These are phyloP conservation scores for Hippocampus barbouri DNA, from an alignment of 2,113 vertebrate species.

Conservation along the genomic window DNA sequence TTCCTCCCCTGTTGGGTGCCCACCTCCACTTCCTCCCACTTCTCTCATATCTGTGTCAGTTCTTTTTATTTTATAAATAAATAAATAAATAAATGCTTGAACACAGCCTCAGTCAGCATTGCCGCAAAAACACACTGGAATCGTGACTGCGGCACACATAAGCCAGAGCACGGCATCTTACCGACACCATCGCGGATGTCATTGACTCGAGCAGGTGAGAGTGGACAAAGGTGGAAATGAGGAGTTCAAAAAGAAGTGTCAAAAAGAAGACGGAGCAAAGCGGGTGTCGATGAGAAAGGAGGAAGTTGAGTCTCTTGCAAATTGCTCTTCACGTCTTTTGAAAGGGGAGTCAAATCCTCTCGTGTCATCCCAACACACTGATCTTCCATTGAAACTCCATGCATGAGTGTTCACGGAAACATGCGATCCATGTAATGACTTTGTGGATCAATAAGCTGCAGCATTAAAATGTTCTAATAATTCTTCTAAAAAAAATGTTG, in stretches of 20 bases:
- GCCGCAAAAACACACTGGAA: conserved; percentile 32
- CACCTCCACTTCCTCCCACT: conserved; percentile 13
- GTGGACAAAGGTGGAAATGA: conserved; percentile 22
- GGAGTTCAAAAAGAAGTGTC: conserved; percentile 17
- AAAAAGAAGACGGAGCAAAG: conserved; percentile 20
- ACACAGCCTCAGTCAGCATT: conserved; percentile 49
- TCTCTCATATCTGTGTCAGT: conserved; percentile 13
- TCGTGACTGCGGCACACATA: conserved; percentile 48
- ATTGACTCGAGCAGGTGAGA: conserved; percentile 26
- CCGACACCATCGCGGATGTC: conserved; percentile 15
- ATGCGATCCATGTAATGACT: conserved; percentile 21
- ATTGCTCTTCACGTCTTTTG: conserved; percentile 19
- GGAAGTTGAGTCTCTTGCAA: conserved; percentile 22
- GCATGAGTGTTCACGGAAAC: conserved; percentile 30
- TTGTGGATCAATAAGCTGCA: conserved; percentile 7
- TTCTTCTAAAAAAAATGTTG: no score
- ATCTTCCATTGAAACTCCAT: conserved; percentile 46
- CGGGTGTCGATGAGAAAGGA: conserved; percentile 24
- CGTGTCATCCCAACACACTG: conserved; percentile 52
- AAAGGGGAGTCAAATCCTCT: conserved; percentile 49
- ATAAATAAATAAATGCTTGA: conserved; percentile 19
- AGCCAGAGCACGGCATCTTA: conserved; percentile 19
- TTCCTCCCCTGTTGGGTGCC: conserved; percentile 5
- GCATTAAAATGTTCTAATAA: neutral
- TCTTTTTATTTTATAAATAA: conserved; percentile 32